A percentile compares a stretch with the other conserved stretches of the same genome.
phyloP scores from a whole-genome alignment of 2,113 vertebrate genomes.

The Micromys minutus region DNA sequence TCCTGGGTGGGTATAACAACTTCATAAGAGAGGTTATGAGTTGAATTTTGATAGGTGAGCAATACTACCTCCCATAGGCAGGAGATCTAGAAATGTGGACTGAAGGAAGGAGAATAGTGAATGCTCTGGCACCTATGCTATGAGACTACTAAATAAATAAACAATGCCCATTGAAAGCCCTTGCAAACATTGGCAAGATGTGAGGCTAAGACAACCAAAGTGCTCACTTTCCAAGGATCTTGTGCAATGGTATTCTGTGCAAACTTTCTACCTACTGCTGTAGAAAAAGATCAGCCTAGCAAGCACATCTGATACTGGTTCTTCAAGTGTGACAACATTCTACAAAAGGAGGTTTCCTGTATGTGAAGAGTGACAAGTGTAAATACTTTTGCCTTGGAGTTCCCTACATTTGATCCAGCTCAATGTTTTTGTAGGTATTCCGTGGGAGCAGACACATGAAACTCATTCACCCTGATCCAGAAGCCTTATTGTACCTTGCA shows the following conservation, averaged over 20 bases:
- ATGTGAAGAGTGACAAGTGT: background rate
- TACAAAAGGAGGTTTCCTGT: background rate
- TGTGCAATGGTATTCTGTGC: slow-evolving; percentile 14
- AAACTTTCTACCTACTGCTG: slow-evolving; percentile 4
- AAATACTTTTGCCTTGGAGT: background rate
- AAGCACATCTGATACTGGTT: background rate
- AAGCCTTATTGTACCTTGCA: background rate
- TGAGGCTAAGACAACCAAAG: background rate
- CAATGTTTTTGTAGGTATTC: background rate
- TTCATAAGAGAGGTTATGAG: background rate
- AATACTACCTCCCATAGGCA: background rate
- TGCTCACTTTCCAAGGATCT: background rate
- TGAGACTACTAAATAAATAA: background rate
- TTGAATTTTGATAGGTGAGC: background rate
- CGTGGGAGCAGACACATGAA: background rate
- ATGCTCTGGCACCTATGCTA: background rate
- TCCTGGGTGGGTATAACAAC: background rate
- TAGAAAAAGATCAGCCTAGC: background rate
- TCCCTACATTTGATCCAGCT: background rate
- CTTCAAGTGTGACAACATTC: background rate
- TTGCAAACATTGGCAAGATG: background rate
- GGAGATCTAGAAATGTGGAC: background rate
- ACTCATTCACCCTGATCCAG: background rate
- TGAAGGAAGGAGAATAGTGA: background rate
- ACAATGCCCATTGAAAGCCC: background rate